Conservation (phyloP, 2,113 vertebrate genomes). For the Paradisaea rubra region DNA sequence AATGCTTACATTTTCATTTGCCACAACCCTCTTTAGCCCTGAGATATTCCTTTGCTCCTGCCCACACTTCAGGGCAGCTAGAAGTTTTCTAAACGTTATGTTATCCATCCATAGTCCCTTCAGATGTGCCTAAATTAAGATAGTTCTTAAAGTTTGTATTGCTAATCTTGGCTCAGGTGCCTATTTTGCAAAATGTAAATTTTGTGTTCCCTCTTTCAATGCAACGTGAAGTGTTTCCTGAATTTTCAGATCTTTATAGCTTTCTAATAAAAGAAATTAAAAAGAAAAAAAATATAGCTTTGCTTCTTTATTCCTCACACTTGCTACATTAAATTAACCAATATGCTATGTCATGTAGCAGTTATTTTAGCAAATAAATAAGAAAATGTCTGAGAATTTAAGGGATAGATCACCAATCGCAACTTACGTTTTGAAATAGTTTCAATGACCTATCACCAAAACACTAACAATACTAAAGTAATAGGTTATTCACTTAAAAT, state of each 20-base stretch:
- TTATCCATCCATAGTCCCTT: not conserved
- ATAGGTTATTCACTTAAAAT: not conserved
- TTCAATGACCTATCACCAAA: not conserved
- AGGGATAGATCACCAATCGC: not conserved
- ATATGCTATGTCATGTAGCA: not conserved
- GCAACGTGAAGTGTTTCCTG: not conserved
- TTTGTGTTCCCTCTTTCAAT: not conserved
- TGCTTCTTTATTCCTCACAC: not conserved
- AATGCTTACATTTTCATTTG: not conserved
- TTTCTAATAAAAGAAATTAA: not conserved
- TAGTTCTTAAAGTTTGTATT: not conserved
- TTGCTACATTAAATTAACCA: not conserved
- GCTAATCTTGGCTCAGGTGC: not conserved
- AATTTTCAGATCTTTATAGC: not conserved
- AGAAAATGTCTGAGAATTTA: not conserved
- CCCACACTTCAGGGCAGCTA: not conserved
- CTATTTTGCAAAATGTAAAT: not conserved
- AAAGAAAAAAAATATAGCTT: not conserved
- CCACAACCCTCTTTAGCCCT: not conserved
- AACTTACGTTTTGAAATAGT: not conserved
- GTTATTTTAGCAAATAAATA: not conserved
- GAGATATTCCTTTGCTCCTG: not conserved
- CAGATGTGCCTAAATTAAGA: not conserved
- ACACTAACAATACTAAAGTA: not conserved
- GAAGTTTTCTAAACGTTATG: not conserved